Evolutionary conservation across 2,113 vertebrate genomes (phyloP).

Genomic region (Aptenodytes forsteri): DNA sequence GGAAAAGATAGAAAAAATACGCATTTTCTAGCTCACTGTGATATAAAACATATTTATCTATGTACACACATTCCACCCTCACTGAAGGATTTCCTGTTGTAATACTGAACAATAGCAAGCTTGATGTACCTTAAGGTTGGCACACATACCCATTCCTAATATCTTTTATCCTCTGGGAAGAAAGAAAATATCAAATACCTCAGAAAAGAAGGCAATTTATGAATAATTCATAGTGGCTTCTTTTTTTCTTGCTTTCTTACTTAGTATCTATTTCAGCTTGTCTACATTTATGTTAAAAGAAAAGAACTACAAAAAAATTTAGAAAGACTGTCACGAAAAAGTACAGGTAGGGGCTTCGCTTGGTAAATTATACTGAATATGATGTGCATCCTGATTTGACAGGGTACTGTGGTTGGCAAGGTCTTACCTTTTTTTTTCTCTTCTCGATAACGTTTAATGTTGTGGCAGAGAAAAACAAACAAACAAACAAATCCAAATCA

Average conservation of each 20-base stretch:
- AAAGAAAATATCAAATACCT: conserved; percentile 45
- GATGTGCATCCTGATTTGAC: not conserved
- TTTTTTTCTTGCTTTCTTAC: conserved; percentile 49
- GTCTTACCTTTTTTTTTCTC: not conserved
- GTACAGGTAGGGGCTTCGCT: not conserved
- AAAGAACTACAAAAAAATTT: not conserved
- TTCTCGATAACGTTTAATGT: not conserved
- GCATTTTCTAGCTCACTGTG: not conserved
- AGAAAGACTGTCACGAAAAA: not conserved
- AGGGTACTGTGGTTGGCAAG: not conserved
- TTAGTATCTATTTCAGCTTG: conserved; percentile 36
- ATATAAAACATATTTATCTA: not conserved
- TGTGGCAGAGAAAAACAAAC: not conserved
- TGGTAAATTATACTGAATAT: not conserved
- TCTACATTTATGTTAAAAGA: not conserved
- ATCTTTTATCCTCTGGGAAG: conserved; percentile 14
- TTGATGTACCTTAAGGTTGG: not conserved
- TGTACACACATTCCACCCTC: not conserved
- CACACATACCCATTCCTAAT: not conserved
- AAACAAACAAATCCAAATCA: not conserved
- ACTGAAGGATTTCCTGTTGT: not conserved
- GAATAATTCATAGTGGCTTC: conserved; percentile 55
- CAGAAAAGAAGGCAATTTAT: conserved; percentile 24
- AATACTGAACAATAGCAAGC: not conserved
- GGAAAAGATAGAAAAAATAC: not conserved